Percentiles rank a stretch among this genome's conserved stretches.
Conservation (phyloP, 2,797 vertebrate genomes). For the Percopsis omiscomaycus region DNA sequence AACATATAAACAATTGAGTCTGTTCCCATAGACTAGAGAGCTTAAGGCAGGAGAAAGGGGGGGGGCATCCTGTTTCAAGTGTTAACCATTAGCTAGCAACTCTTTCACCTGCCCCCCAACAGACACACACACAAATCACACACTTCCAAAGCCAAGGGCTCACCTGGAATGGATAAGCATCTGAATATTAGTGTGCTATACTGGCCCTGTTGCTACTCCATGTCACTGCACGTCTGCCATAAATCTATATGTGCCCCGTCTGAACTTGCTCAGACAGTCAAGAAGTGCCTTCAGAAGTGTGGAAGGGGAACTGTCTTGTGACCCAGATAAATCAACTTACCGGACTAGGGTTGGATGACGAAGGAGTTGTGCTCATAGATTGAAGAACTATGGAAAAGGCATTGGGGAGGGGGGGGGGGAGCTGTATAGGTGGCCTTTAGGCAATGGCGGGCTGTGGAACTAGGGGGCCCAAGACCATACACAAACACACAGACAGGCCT, state of each 20-base stretch:
- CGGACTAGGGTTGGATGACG: background rate
- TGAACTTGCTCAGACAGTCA: constrained; percentile 39
- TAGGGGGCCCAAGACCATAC: too few relatives aligned
- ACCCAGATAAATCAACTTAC: constrained; percentile 26
- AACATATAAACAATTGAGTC: constrained; percentile 19
- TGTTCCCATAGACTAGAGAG: background rate
- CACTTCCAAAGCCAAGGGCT: constrained; percentile 21
- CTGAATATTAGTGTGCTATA: constrained; percentile 43
- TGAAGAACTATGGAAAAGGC: too few relatives aligned
- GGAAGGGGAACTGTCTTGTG: constrained; percentile 6
- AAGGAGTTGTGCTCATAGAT: too few relatives aligned
- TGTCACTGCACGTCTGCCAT: constrained; percentile 62
- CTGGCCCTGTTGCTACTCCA: constrained; percentile 28
- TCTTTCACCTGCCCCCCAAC: constrained; percentile 5
- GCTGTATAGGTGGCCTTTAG: too few relatives aligned
- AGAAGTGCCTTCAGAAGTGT: constrained; percentile 12
- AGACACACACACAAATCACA: constrained; percentile 2
- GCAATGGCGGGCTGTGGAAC: too few relatives aligned
- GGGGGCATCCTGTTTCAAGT: constrained; percentile 13
- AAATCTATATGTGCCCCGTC: constrained; percentile 52
- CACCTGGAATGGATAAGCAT: constrained; percentile 34
- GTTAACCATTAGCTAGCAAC: constrained; percentile 46
- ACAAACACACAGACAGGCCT: too few relatives aligned
- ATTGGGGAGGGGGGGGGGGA: too few relatives aligned
- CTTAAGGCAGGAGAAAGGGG: background rate